Evolutionary conservation across 2,797 vertebrate genomes (phyloP).

Genomic region (Notamacropus eugenii): DNA sequence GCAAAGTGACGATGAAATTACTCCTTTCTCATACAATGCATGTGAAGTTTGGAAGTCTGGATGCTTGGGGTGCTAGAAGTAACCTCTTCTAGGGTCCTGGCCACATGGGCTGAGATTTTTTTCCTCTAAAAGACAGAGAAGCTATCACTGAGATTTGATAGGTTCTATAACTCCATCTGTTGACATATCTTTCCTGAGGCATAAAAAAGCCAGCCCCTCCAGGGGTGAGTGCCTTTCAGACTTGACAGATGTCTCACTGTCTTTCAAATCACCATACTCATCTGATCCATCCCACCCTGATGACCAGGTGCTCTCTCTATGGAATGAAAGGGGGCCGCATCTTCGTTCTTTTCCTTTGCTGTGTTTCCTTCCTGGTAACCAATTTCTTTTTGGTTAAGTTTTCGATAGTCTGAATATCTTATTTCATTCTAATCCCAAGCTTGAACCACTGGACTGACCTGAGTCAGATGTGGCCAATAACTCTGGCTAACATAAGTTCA

Average conservation of each 20-base stretch:
- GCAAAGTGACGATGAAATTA: background rate
- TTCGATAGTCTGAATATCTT: background rate
- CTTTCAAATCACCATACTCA: background rate
- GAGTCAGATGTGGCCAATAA: background rate
- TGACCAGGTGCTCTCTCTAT: background rate
- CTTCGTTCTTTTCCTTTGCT: background rate
- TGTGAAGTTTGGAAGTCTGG: background rate
- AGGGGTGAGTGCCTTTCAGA: background rate
- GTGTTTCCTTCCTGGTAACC: background rate
- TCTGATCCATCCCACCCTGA: background rate
- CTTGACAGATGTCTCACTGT: background rate
- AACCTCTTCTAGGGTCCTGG: background rate
- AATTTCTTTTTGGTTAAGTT: background rate
- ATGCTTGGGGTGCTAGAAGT: background rate
- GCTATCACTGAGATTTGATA: background rate
- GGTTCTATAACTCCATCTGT: background rate
- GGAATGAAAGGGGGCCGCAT: background rate
- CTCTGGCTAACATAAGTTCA: background rate
- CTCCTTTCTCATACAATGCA: background rate
- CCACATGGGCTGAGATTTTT: background rate
- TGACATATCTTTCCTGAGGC: background rate
- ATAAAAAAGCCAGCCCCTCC: background rate
- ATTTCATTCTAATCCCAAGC: background rate
- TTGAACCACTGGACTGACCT: background rate
- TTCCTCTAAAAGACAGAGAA: background rate